phyloP scores from a whole-genome alignment of 2,797 vertebrate species.

The Parauchenoglanis ngamensis region DNA sequence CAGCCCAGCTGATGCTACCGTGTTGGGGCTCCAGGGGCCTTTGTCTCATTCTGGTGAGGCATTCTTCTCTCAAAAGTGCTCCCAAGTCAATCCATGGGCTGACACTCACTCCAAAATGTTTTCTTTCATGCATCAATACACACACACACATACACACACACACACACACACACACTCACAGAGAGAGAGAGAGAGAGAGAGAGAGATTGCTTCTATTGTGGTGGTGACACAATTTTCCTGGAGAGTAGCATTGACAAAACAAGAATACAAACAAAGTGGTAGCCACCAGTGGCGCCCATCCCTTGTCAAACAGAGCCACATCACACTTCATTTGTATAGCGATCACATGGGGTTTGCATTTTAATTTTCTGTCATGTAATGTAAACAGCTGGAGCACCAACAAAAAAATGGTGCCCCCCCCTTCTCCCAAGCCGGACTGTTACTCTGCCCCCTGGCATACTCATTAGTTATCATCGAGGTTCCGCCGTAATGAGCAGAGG shows the following conservation, averaged over 20 bases:
- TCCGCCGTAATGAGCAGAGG: constrained; percentile 49
- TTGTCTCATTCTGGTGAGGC: constrained; percentile 61
- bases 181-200: no score
- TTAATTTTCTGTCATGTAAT: background rate
- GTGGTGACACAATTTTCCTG: constrained; percentile 16
- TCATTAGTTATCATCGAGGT: constrained; percentile 44
- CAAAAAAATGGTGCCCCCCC: background rate
- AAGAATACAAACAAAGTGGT: constrained; percentile 22
- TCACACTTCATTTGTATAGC: constrained; percentile 16
- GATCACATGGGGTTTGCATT: constrained; percentile 14
- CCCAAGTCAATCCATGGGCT: constrained; percentile 53
- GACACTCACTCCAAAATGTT: constrained; percentile 28
- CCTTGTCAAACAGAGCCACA: background rate
- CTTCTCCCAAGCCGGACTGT: background rate
- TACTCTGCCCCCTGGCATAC: constrained; percentile 31
- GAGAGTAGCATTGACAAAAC: constrained; percentile 22
- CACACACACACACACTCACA: background rate
- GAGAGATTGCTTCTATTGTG: background rate
- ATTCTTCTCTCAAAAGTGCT: constrained; percentile 70
- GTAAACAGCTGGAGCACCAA: constrained; percentile 15
- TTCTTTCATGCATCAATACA: constrained; percentile 49
- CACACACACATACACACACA: constrained; percentile 22
- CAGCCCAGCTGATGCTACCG: constrained; percentile 58
- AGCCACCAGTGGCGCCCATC: background rate
- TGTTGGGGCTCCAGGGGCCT: constrained; percentile 51